Conservation (phyloP, 2,888 invertebrate species). For the Ichneumoninae sp. region DNA sequence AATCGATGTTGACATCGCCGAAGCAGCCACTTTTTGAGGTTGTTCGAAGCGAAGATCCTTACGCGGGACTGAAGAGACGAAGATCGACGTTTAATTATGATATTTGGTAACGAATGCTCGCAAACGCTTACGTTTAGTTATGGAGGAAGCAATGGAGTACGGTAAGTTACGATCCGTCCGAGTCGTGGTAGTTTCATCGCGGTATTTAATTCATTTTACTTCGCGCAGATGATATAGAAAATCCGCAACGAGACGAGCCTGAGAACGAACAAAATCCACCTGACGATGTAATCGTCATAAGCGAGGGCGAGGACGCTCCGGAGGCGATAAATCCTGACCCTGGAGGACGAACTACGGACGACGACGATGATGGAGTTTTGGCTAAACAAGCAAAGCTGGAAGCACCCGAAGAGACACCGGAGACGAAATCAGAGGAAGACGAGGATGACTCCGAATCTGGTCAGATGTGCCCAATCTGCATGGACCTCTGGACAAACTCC, state of each 20-base stretch:
- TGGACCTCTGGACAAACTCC: constrained; percentile 94
- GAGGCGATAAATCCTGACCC: not conserved
- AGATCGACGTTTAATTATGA: constrained; percentile 44
- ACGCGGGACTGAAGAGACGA: not conserved
- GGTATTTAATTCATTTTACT: not conserved
- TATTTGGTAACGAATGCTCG: constrained; percentile 13
- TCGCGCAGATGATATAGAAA: constrained; percentile 49
- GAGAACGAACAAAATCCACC: not conserved
- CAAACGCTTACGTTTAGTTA: constrained; percentile 37
- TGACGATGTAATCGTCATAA: not conserved
- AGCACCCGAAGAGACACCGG: constrained; percentile 5
- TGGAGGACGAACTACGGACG: not conserved
- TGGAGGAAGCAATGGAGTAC: constrained; percentile 57
- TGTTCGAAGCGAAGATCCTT: not conserved
- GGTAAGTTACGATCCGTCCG: constrained; percentile 9
- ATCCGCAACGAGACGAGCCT: constrained; percentile 1
- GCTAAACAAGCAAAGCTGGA: constrained; percentile 53
- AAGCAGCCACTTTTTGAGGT: not conserved
- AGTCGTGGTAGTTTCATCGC: not conserved
- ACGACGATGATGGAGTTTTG: constrained; percentile 25
- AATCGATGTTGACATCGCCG: constrained; percentile 20
- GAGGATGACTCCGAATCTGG: constrained; percentile 63
- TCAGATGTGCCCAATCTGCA: constrained; percentile 92
- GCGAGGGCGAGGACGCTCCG: constrained; percentile 26
- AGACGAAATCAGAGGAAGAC: constrained; percentile 14